Evolutionary conservation across 2,888 invertebrate species (phyloP).

Genomic region (Calephelis perditalis): DNA sequence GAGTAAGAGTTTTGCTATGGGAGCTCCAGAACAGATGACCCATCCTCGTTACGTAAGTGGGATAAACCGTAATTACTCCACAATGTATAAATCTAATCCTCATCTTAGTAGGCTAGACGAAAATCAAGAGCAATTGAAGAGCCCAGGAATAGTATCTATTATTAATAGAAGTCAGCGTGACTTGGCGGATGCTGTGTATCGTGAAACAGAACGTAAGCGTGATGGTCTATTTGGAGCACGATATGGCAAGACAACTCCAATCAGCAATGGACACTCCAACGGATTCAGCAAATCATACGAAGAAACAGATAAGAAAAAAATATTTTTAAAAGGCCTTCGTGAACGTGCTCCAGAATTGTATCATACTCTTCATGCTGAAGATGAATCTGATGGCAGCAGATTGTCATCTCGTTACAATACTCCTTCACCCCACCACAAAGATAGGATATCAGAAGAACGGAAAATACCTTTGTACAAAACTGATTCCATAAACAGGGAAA

Average conservation of each 20-base stretch:
- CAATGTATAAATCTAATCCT: conserved; percentile 87
- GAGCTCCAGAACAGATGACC: conserved; percentile 77
- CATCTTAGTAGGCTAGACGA: conserved; percentile 85
- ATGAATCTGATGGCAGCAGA: conserved; percentile 72
- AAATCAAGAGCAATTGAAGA: conserved; percentile 85
- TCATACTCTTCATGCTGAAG: conserved; percentile 83
- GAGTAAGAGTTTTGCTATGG: conserved; percentile 92
- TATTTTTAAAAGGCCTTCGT: conserved; percentile 83
- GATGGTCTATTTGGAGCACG: conserved; percentile 76
- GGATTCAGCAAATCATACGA: conserved; percentile 65
- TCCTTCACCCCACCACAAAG: conserved; percentile 69
- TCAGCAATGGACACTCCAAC: conserved; percentile 69
- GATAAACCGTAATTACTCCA: conserved; percentile 70
- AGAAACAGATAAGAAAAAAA: conserved; percentile 80
- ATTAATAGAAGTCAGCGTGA: conserved; percentile 91
- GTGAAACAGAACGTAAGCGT: conserved; percentile 70
- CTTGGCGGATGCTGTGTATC: conserved; percentile 80
- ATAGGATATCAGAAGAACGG: conserved; percentile 65
- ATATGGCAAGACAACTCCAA: conserved; percentile 75
- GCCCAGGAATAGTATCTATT: conserved; percentile 91
- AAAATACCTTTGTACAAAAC: conserved; percentile 67
- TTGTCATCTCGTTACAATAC: conserved; percentile 65
- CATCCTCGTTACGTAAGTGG: conserved; percentile 67
- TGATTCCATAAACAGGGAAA: conserved; percentile 66
- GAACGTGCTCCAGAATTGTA: conserved; percentile 85